These are phyloP conservation scores for Amphimallon solstitiale DNA, from an alignment of 2,888 invertebrate species.

Conservation along the genomic window DNA sequence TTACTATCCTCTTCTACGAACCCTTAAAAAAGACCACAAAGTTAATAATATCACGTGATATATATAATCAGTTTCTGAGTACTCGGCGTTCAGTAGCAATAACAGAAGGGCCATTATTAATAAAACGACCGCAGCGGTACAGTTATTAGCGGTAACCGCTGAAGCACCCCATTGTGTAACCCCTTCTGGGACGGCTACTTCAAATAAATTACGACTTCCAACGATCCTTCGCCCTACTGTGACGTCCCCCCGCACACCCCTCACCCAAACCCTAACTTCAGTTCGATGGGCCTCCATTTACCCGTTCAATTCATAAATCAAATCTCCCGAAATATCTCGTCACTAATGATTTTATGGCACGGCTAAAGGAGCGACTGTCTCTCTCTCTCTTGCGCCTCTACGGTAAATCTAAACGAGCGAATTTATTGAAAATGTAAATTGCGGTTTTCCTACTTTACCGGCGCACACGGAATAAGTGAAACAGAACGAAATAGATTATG, in stretches of 20 bases:
- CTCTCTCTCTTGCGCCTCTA: background rate
- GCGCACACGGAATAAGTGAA: too few species aligned
- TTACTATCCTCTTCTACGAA: too few species aligned
- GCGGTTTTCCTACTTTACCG: slow-evolving; percentile 2
- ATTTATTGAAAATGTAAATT: slow-evolving; percentile 23
- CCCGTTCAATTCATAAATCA: slow-evolving; percentile 27
- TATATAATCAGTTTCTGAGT: too few species aligned
- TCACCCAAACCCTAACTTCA: too few species aligned
- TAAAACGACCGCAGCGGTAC: background rate
- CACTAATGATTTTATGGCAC: slow-evolving; percentile 24
- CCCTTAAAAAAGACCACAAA: too few species aligned
- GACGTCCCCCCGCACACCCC: too few species aligned
- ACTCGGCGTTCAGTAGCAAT: too few species aligned
- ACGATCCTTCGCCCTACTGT: background rate
- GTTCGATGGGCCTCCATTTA: too few species aligned
- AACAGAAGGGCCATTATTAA: too few species aligned
- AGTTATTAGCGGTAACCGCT: slow-evolving; percentile 20
- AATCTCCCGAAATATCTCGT: slow-evolving; percentile 11
- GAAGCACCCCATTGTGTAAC: slow-evolving; percentile 43
- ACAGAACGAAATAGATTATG: too few species aligned
- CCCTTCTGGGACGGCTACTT: slow-evolving; percentile 47
- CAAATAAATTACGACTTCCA: slow-evolving; percentile 49
- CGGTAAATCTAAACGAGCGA: background rate
- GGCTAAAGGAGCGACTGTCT: background rate
- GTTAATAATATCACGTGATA: too few species aligned